These are phyloP conservation scores for Sialis fuliginosa DNA, from an alignment of 2,888 invertebrate species.

Conservation along the genomic window DNA sequence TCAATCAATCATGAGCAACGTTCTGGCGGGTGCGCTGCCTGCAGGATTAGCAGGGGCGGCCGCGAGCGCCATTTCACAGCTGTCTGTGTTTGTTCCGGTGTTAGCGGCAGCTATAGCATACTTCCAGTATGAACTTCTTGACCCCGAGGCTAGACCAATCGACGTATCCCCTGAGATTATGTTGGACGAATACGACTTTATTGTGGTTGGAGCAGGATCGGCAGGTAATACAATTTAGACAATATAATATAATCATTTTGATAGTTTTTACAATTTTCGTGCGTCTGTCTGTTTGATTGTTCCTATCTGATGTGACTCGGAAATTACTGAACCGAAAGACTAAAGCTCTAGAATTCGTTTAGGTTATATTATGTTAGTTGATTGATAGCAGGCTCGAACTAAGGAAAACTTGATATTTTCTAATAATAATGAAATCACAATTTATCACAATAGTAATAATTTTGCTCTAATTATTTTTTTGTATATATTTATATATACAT, in stretches of 20 bases:
- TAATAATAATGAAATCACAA: not conserved
- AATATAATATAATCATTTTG: too few relatives aligned
- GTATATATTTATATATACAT: too few relatives aligned
- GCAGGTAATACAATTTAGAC: slow-evolving; percentile 37
- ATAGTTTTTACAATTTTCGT: too few relatives aligned
- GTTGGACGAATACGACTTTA: slow-evolving; percentile 60
- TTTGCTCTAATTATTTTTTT: too few relatives aligned
- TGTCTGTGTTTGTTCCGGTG: slow-evolving; percentile 70
- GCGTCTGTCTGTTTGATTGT: too few relatives aligned
- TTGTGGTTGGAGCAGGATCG: slow-evolving; percentile 72
- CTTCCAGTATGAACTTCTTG: slow-evolving; percentile 69
- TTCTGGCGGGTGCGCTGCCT: slow-evolving; percentile 37
- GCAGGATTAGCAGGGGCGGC: slow-evolving; percentile 51
- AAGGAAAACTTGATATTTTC: not conserved
- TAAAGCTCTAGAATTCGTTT: too few relatives aligned
- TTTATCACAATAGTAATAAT: too few relatives aligned
- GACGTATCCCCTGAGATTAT: slow-evolving; percentile 47
- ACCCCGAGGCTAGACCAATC: slow-evolving; percentile 65
- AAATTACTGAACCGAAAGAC: too few relatives aligned
- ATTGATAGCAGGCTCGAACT: too few relatives aligned
- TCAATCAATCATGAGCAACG: slow-evolving; percentile 36
- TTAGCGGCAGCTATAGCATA: slow-evolving; percentile 72
- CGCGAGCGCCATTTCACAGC: slow-evolving; percentile 44
- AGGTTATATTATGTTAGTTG: too few relatives aligned
- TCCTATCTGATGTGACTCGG: too few relatives aligned